phyloP scores from a whole-genome alignment of 1,140 invertebrate species.

The Leptinotarsa lineolata region DNA sequence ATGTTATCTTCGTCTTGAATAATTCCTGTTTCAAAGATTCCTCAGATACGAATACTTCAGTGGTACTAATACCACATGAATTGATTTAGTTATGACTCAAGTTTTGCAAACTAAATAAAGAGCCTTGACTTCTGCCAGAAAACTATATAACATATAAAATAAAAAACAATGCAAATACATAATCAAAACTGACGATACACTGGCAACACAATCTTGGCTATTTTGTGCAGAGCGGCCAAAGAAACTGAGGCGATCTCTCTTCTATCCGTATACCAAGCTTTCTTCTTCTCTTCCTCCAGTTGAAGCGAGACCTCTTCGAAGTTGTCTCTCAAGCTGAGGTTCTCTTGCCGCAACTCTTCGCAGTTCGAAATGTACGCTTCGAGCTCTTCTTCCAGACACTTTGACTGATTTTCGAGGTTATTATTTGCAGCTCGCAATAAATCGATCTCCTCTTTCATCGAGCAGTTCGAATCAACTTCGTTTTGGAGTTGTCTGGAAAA shows the following conservation, averaged over 20 bases:
- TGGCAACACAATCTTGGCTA: constrained; percentile 42
- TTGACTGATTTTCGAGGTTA: constrained; percentile 44
- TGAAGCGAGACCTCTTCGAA: constrained; percentile 51
- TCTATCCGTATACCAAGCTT: constrained; percentile 43
- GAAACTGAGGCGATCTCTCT: constrained; percentile 40
- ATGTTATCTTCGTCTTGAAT: too few species aligned
- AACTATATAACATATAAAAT: neutral
- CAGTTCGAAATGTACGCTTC: constrained; percentile 45
- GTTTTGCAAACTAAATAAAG: too few species aligned
- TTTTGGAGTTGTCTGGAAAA: constrained; percentile 36
- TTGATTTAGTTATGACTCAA: too few species aligned
- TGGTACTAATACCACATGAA: too few species aligned
- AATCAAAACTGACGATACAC: constrained; percentile 27
- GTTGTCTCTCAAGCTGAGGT: constrained; percentile 48
- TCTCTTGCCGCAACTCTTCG: constrained; percentile 48
- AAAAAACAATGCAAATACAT: constrained; percentile 16
- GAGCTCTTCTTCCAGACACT: constrained; percentile 51
- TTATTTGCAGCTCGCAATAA: constrained; percentile 32
- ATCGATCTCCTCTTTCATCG: constrained; percentile 31
- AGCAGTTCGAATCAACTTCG: constrained; percentile 32
- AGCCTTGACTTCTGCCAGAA: neutral
- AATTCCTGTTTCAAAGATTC: too few species aligned
- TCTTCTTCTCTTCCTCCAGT: constrained; percentile 47
- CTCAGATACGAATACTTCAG: too few species aligned
- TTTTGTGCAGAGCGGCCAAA: constrained; percentile 40